These are phyloP conservation scores for Sarcophaga subvicina DNA, from an alignment of 2,888 invertebrate species.

Conservation along the genomic window DNA sequence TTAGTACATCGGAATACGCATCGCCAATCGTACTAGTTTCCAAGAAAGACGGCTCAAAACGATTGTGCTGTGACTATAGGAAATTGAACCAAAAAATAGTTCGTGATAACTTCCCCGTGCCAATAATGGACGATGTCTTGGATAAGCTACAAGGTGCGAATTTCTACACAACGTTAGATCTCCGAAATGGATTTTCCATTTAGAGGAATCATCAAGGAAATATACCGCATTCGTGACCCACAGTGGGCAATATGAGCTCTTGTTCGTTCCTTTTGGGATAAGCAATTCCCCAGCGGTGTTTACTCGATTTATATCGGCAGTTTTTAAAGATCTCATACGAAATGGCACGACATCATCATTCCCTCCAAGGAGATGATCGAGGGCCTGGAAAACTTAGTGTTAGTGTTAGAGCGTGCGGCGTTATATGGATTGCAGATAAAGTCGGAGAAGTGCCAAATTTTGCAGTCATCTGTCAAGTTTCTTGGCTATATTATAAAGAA, in stretches of 20 bases:
- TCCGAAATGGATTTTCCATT: conserved; percentile 19
- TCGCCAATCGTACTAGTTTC: conserved; percentile 2
- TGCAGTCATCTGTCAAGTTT: conserved; percentile 45
- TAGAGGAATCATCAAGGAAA: conserved; percentile 63
- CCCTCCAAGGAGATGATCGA: conserved; percentile 49
- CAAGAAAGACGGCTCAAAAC: too few species aligned
- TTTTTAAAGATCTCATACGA: neutral
- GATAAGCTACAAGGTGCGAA: conserved; percentile 53
- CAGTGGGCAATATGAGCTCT: conserved; percentile 62
- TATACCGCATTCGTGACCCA: conserved; percentile 71
- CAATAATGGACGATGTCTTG: conserved; percentile 62
- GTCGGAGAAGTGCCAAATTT: conserved; percentile 64
- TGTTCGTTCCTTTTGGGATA: conserved; percentile 53
- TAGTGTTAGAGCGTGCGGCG: conserved; percentile 42
- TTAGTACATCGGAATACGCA: conserved; percentile 38
- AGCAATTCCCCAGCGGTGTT: conserved; percentile 42
- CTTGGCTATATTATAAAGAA: conserved; percentile 57
- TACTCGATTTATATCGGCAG: neutral
- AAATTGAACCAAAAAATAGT: conserved; percentile 32
- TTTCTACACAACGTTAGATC: conserved; percentile 26
- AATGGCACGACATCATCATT: conserved; percentile 54
- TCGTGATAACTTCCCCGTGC: conserved; percentile 61
- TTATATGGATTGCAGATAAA: conserved; percentile 47
- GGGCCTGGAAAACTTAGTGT: conserved; percentile 19
- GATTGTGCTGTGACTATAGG: too few species aligned